Base-by-base conservation (phyloP, 2,888 invertebrate species). In the Tetanocera ferruginea region DNA sequence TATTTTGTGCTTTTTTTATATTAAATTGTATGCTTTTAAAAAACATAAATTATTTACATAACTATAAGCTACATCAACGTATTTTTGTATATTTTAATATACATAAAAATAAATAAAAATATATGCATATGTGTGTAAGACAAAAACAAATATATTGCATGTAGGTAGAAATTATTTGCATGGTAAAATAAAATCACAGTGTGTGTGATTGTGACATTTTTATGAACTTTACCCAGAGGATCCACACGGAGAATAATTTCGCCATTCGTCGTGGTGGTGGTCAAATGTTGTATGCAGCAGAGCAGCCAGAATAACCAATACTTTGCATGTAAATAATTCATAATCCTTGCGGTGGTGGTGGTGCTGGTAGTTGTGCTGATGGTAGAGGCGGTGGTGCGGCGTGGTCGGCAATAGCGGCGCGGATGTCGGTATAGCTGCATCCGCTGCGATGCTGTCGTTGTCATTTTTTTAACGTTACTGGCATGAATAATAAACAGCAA, bases 191-290 rank as follows among this genome's bases (percentile, higher is more conserved):
- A 43, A 67, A 43, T 55, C n/a, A 55, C 55, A 55, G 23, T 19
- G 43, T 55, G 55, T 55, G 55, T 55, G 55, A 55, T 55, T 55
- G 55, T 55, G 55, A 64, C 64, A 64, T 64, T 31, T 43, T 25
- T 31, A 31, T 64, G 25, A 31, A 49, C 80, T 85, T 88, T 89
- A 89, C 89, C 89, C 85, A 89, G 73, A 69, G 89, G 89, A 88
- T 90, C 89, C 80, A 89, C 87, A 79, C 89, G 89, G 81, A 88
- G 86, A 76, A 90, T 88, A 76, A 88, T 83, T 85, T 89, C 89
- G 78, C 85, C 86, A 81, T 85, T 81, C 25, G 55, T 57, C 31
- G 37, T 60, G 43, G 49, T 64, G 51, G 19, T 19, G 31, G 28
- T 51, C 34, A 19, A 52, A 11, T 75, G 82, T 83, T 78, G 83